Evolutionary conservation across 2,797 vertebrate species (phyloP).

Genomic region (Eleutherodactylus coqui): DNA sequence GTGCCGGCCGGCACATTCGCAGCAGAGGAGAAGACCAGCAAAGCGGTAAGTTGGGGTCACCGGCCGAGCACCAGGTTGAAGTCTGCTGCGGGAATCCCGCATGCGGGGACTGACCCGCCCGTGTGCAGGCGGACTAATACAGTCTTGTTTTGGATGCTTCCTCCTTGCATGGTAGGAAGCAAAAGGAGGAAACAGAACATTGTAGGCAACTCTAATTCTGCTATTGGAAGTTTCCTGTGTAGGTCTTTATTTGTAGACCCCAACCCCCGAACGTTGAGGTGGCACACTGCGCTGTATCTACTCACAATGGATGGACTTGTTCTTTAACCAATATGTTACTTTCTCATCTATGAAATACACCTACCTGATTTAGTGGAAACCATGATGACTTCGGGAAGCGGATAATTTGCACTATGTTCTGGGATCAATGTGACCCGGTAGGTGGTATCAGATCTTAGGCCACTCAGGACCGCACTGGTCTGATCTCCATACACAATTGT

Average conservation of each 20-base stretch:
- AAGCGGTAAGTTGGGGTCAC: no score
- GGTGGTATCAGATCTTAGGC: neutral
- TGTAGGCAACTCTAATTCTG: no score
- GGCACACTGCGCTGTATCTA: neutral
- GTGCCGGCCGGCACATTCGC: no score
- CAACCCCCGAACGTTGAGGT: no score
- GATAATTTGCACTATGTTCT: neutral
- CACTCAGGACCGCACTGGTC: constrained; percentile 1
- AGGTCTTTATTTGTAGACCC: neutral
- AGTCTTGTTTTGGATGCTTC: neutral
- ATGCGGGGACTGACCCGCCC: no score
- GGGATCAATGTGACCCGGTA: neutral
- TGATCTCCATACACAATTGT: neutral
- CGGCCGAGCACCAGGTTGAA: no score
- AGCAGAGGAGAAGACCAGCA: no score
- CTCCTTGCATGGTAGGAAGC: neutral
- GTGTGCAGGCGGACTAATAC: no score
- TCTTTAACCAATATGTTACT: neutral
- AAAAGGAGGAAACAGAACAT: neutral
- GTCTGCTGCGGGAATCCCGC: no score
- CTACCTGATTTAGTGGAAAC: neutral
- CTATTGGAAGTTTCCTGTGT: neutral
- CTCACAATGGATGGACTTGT: neutral
- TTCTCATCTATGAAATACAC: neutral
- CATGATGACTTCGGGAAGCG: neutral